Percentiles rank a stretch among this genome's conserved stretches.
phyloP scores from a whole-genome alignment of 2,113 vertebrate genomes.

The Tor tambroides region DNA sequence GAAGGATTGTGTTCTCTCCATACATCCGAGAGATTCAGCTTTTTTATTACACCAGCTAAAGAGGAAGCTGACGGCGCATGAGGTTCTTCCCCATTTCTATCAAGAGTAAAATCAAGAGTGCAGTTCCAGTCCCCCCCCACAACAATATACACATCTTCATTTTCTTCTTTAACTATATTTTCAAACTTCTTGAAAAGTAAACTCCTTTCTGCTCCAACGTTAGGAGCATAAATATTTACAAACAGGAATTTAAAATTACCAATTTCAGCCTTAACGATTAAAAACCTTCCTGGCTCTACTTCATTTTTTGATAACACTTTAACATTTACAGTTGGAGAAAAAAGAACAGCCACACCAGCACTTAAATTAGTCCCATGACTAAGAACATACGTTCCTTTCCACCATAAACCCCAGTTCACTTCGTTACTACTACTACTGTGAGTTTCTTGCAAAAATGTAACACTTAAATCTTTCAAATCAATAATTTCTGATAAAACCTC shows the following conservation, averaged over 20 bases:
- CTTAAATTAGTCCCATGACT: constrained; percentile 7
- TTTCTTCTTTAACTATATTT: background rate
- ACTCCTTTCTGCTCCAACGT: background rate
- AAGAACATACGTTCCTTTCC: no score
- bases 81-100: background rate
- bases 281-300: background rate
- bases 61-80: background rate
- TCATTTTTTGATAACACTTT: no score
- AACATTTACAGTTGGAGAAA: background rate
- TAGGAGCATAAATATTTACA: background rate
- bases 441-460: no score
- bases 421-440: no score
- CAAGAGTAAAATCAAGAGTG: background rate
- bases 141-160: background rate
- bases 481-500: no score
- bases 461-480: no score
- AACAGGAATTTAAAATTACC: background rate
- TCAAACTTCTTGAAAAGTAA: background rate
- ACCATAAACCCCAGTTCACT: no score
- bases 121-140: background rate
- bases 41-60: background rate
- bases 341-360: background rate
- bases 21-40: background rate
- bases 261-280: background rate
- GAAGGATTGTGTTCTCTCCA: background rate